A percentile compares a stretch with the other conserved stretches of the same genome.
phyloP scores from a whole-genome alignment of 2,888 invertebrate genomes.

The Nephrocerus scutellatus region DNA sequence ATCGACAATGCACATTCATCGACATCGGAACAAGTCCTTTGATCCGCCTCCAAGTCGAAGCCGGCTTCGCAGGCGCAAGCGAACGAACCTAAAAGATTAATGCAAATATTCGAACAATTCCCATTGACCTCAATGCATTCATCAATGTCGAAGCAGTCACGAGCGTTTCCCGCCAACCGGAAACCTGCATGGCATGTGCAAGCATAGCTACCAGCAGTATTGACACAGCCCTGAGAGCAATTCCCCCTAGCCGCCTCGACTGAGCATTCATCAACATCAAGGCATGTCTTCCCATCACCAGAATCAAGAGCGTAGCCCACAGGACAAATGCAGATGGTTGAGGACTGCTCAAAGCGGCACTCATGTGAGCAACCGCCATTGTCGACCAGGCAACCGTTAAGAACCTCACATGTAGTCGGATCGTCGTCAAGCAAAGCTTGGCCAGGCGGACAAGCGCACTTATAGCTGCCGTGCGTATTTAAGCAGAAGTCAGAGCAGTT shows the following conservation, averaged over 20 bases:
- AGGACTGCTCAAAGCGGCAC: conserved; percentile 48
- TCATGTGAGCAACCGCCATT: conserved; percentile 48
- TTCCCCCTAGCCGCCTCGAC: conserved; percentile 47
- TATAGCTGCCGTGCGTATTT: conserved; percentile 36
- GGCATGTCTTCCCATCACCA: conserved; percentile 43
- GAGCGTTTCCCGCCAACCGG: conserved; percentile 37
- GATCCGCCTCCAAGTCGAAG: conserved; percentile 40
- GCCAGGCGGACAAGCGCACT: conserved; percentile 38
- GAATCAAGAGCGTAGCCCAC: conserved; percentile 50
- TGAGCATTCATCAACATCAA: conserved; percentile 51
- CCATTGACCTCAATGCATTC: conserved; percentile 52
- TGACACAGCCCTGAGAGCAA: conserved; percentile 55
- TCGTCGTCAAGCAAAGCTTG: conserved; percentile 29
- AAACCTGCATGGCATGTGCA: conserved; percentile 51
- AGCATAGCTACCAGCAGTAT: conserved; percentile 49
- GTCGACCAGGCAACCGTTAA: conserved; percentile 49
- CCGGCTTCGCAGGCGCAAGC: conserved; percentile 49
- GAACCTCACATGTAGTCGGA: conserved; percentile 40
- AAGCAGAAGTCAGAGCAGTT: conserved; percentile 51
- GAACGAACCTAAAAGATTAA: conserved; percentile 53
- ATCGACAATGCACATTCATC: conserved; percentile 47
- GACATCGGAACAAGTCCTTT: conserved; percentile 46
- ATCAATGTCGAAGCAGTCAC: conserved; percentile 50
- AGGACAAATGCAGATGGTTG: conserved; percentile 54
- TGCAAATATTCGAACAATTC: conserved; percentile 53